Evolutionary conservation across 1,140 invertebrate genomes (phyloP), one percentile per base, ranked within the genome.

Genomic region (Drepana arcuata): DNA sequence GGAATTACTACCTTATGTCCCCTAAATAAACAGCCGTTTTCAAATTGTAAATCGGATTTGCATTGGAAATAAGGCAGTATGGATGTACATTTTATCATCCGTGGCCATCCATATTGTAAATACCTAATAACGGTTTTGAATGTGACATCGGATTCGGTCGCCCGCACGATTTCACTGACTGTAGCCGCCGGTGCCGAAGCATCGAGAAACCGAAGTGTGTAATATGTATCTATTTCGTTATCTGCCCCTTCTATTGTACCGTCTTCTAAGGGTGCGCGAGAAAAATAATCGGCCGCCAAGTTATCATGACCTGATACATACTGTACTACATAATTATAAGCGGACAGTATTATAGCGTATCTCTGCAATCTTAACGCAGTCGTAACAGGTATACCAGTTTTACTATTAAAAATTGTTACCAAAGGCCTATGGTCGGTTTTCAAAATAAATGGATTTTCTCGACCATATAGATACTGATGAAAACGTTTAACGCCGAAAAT

Each of bases 241-340:
- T 44, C 33, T 18, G 1, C 7, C 0, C 13, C 10, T 11, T 12
- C 15, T 10, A 7, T 7, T 15, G 2, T 11, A n/a, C 6, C 16
- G 12, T n/a, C 13, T 14, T 23, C 7, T 11, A 41, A 21, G 1
- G 45, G 28, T 12, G 39, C 31, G n/a, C 46, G 48, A 13, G 49
- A 53, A 14, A 58, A 43, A 38, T 39, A 56, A 43, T 57, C 49
- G 0, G 52, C 52, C 2, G 37, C 38, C 11, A 28, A 7, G 23
- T 59, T 59, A 30, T 50, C 41, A 7, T 47, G 30, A 10, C 44
- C 31, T 0, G 25, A 25, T 14, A 49, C 14, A n/a, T n/a, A n/a
- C n/a, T n/a, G n/a, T n/a, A n/a, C n/a, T n/a, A n/a, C n/a, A n/a
- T n/a, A n/a, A n/a, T n/a, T n/a, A n/a, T n/a, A n/a, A n/a, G n/a